Conservation (phyloP, 2,113 vertebrate species). For the Rallus limicola region DNA sequence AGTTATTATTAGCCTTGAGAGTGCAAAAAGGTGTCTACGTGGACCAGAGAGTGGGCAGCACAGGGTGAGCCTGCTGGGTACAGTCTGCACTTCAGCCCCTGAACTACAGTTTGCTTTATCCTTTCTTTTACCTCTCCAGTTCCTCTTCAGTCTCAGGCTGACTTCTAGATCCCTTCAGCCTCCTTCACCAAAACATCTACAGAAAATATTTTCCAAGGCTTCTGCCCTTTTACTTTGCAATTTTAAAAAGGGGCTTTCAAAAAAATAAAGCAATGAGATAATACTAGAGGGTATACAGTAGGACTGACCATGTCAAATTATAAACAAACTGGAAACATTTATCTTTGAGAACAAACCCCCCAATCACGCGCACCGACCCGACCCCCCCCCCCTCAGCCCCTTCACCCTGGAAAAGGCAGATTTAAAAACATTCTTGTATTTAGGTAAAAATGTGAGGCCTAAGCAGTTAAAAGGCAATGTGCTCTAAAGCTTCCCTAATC, state of each 20-base stretch:
- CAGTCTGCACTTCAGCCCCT: not conserved
- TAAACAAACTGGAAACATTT: constrained; percentile 5
- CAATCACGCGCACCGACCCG: not conserved
- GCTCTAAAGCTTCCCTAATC: constrained; percentile 63
- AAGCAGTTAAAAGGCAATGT: constrained; percentile 58
- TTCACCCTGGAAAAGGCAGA: constrained; percentile 3
- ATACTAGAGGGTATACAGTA: not conserved
- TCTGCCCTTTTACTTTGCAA: not conserved
- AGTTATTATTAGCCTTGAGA: not conserved
- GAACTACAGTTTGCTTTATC: not conserved
- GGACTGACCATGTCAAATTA: not conserved
- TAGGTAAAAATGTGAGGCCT: constrained; percentile 54
- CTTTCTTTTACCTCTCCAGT: not conserved
- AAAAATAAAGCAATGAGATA: not conserved
- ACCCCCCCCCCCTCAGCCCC: not conserved
- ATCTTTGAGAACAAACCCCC: not conserved
- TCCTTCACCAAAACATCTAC: not conserved
- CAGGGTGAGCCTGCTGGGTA: accelerated
- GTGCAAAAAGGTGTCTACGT: not conserved
- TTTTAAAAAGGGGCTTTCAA: not conserved
- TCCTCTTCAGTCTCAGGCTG: not conserved
- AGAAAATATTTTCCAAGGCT: not conserved
- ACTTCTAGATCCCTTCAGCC: not conserved
- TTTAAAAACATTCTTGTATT: constrained; percentile 50
- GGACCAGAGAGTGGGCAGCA: accelerated